Percentiles rank a stretch among this genome's conserved stretches.
These are phyloP conservation scores for Apeira syringaria DNA, from an alignment of 2,888 invertebrate genomes.

Conservation along the genomic window DNA sequence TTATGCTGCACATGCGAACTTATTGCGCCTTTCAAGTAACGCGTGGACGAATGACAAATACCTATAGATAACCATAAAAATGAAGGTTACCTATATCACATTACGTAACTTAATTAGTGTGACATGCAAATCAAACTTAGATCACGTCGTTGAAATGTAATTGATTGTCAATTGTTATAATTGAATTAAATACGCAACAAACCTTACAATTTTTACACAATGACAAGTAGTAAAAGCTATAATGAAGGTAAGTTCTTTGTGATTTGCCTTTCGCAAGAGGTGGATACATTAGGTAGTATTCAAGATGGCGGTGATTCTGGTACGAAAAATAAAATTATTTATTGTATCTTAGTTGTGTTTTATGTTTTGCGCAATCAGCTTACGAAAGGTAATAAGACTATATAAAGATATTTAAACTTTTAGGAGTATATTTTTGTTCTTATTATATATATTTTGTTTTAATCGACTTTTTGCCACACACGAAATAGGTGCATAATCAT, in stretches of 20 bases:
- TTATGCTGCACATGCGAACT: constrained; percentile 37
- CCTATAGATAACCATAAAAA: constrained; percentile 33
- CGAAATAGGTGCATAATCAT: too few species aligned
- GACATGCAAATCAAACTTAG: constrained; percentile 35
- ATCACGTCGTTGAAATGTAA: constrained; percentile 22
- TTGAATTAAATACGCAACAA: constrained; percentile 17
- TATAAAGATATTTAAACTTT: too few species aligned
- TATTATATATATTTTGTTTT: too few species aligned
- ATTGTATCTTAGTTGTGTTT: too few species aligned
- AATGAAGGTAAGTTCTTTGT: not conserved
- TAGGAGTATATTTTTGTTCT: too few species aligned
- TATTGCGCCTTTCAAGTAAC: constrained; percentile 40
- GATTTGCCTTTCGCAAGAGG: not conserved
- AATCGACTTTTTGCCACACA: too few species aligned
- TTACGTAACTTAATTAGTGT: constrained; percentile 29
- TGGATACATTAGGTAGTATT: too few species aligned
- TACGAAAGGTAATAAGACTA: too few species aligned
- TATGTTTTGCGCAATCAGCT: too few species aligned
- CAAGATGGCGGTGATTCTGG: too few species aligned
- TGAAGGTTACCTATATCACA: constrained; percentile 24
- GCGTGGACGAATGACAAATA: constrained; percentile 38
- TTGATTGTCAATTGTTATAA: constrained; percentile 28
- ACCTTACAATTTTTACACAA: constrained; percentile 7
- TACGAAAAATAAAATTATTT: too few species aligned
- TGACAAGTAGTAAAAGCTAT: not conserved